Percentiles rank a stretch among this genome's conserved stretches.
Conservation (phyloP, 2,888 invertebrate genomes). For the Mellilla xanthometata region DNA sequence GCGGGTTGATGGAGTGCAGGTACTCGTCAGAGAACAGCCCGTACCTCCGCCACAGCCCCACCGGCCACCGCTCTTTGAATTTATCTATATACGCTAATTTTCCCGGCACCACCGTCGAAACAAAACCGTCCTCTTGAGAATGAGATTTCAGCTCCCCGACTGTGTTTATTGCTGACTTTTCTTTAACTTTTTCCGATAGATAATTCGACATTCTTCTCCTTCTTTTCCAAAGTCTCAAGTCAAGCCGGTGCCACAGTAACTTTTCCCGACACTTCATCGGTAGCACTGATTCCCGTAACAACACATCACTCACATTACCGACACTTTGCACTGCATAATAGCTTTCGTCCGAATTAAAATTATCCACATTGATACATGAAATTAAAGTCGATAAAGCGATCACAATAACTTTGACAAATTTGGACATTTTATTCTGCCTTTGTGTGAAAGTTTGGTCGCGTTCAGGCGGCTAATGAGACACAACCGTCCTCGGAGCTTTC, state of each 20-base stretch:
- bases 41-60: conserved; percentile 73
- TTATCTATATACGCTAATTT: conserved; percentile 38
- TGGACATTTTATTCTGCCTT: conserved; percentile 42
- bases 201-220: conserved; percentile 51
- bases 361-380: conserved; percentile 49
- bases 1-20: conserved; percentile 82
- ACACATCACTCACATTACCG: conserved; percentile 29
- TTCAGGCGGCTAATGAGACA: conserved; percentile 39
- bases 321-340: conserved; percentile 34
- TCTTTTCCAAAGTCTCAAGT: conserved; percentile 69
- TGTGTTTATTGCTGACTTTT: conserved; percentile 17
- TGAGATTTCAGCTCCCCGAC: conserved; percentile 22
- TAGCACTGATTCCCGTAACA: conserved; percentile 36
- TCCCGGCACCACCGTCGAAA: conserved; percentile 15
- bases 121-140: conserved; percentile 15
- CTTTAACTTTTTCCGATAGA: conserved; percentile 21
- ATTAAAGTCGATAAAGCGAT: conserved; percentile 48
- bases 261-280: conserved; percentile 52
- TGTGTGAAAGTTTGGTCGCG: conserved; percentile 34
- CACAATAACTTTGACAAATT: conserved; percentile 46
- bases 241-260: conserved; percentile 52
- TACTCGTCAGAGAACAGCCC: conserved; percentile 83
- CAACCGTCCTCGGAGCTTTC: conserved; percentile 59
- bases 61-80: conserved; percentile 67
- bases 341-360: conserved; percentile 33